These are phyloP conservation scores for Protomyctophum bolini DNA, from an alignment of 2,113 vertebrate genomes.

Conservation along the genomic window DNA sequence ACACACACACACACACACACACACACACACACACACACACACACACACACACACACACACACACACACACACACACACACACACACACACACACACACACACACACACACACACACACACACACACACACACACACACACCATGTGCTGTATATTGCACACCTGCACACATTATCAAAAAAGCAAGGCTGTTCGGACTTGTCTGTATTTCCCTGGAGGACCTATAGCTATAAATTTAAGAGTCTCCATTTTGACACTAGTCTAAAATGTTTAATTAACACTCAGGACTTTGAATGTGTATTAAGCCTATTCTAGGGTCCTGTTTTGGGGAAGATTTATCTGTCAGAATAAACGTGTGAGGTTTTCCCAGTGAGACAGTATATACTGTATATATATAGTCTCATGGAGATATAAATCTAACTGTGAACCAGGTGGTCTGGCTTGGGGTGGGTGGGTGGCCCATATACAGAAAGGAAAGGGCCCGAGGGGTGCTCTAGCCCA, in stretches of 20 bases:
- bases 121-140: too few species aligned
- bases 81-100: background rate
- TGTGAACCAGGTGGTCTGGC: slow-evolving; percentile 26
- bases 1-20: background rate
- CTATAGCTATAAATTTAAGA: too few species aligned
- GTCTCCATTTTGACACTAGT: too few species aligned
- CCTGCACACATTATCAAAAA: background rate
- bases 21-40: background rate
- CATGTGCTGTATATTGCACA: background rate
- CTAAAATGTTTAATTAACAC: too few species aligned
- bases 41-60: too few species aligned
- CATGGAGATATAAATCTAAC: background rate
- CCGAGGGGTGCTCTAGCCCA: too few species aligned
- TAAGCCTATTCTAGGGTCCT: background rate
- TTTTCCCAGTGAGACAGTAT: background rate
- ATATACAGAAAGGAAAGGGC: slow-evolving; percentile 15
- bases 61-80: background rate
- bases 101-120: background rate
- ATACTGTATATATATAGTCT: background rate
- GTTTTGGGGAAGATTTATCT: background rate
- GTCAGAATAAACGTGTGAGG: background rate
- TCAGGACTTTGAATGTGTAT: too few species aligned
- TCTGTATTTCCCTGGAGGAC: background rate
- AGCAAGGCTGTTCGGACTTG: background rate
- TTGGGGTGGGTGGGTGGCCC: slow-evolving; percentile 3